These are phyloP conservation scores for Brienomyrus longianalis DNA, from an alignment of 2,113 vertebrate species.

Conservation along the genomic window DNA sequence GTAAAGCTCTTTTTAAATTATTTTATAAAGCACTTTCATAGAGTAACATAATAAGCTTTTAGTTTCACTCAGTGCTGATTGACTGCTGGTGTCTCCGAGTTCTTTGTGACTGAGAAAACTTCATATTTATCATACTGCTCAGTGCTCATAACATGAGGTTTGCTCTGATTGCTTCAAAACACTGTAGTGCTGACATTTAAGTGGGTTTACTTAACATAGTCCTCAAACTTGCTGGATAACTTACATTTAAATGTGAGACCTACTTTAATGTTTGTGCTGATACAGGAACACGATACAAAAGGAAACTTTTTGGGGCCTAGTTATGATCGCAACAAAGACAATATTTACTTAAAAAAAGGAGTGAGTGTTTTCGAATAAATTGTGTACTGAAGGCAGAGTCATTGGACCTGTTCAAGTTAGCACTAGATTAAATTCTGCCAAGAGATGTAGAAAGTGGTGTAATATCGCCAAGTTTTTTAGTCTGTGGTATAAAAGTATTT, in stretches of 20 bases:
- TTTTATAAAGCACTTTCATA: neutral
- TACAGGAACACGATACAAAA: neutral
- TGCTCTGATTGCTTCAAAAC: neutral
- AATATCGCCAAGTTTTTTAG: neutral
- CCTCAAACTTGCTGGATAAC: neutral
- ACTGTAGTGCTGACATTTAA: neutral
- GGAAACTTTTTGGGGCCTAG: neutral
- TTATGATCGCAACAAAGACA: neutral
- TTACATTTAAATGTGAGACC: neutral
- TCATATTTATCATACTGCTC: neutral
- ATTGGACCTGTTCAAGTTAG: neutral
- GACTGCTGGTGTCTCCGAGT: neutral
- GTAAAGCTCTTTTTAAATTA: slow-evolving; percentile 39
- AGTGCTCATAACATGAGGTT: neutral
- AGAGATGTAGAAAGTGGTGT: neutral
- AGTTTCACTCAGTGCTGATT: neutral
- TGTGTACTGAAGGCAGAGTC: neutral
- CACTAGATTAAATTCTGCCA: neutral
- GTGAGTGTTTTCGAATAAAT: neutral
- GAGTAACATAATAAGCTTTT: neutral
- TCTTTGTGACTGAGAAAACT: neutral
- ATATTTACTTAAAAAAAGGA: neutral
- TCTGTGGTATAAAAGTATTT: neutral
- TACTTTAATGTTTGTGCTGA: neutral
- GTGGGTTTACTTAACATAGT: neutral